Percentiles rank a stretch among this genome's conserved stretches.
These are phyloP conservation scores for Heteromyza rotundicornis DNA, from an alignment of 2,888 invertebrate genomes.

Conservation along the genomic window DNA sequence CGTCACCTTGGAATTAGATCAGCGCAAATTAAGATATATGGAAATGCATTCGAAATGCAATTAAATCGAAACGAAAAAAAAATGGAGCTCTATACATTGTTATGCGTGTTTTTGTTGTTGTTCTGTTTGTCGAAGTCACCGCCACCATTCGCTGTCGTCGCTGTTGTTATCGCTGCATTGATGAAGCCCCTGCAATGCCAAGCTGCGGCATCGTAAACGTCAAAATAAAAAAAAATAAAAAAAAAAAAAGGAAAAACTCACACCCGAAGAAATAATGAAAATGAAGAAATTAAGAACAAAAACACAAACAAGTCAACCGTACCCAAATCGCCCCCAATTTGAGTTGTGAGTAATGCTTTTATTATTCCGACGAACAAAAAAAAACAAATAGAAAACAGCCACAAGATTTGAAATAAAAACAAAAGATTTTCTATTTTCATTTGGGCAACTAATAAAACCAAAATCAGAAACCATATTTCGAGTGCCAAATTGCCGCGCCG, in stretches of 20 bases:
- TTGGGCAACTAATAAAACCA: not conserved
- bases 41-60: too few relatives aligned
- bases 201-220: slow-evolving; percentile 33
- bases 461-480: not conserved
- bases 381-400: slow-evolving; percentile 26
- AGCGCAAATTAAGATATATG: too few relatives aligned
- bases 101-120: slow-evolving; percentile 1
- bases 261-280: not conserved
- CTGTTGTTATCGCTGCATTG: slow-evolving; percentile 25
- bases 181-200: slow-evolving; percentile 30
- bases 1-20: too few relatives aligned
- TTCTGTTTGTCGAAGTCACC: not conserved
- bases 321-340: slow-evolving; percentile 34
- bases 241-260: not conserved
- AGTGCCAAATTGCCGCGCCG: not conserved
- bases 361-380: slow-evolving; percentile 29
- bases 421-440: not conserved
- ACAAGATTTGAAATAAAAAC: not conserved
- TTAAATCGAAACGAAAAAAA: too few relatives aligned
- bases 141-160: slow-evolving; percentile 9
- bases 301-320: not conserved
- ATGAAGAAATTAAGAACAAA: not conserved
- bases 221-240: slow-evolving; percentile 10
- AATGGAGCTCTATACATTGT: too few relatives aligned
- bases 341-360: slow-evolving; percentile 22